Evolutionary conservation across 2,113 vertebrate genomes (phyloP).

Genomic region (Carassius auratus): DNA sequence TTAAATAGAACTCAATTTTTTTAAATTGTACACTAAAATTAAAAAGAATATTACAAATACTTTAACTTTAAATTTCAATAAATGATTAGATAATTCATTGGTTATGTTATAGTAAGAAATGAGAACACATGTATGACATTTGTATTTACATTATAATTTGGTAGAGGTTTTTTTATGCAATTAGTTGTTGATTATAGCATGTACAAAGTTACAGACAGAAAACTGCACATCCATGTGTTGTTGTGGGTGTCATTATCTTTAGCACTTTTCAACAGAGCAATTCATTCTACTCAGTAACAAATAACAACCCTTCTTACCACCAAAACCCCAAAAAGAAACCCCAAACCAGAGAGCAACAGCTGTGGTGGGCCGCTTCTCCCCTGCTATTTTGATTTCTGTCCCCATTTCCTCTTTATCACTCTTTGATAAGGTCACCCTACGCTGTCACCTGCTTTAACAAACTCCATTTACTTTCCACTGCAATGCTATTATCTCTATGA

Average conservation of each 20-base stretch:
- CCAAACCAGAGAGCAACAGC: slow-evolving; percentile 56
- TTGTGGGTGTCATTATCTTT: slow-evolving; percentile 56
- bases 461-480: slow-evolving; percentile 78
- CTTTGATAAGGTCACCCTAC: slow-evolving; percentile 82
- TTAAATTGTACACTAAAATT: background rate
- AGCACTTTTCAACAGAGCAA: slow-evolving; percentile 63
- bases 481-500: slow-evolving; percentile 79
- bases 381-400: slow-evolving; percentile 78
- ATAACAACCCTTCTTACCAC: slow-evolving; percentile 29
- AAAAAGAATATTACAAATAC: no score
- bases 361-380: slow-evolving; percentile 59
- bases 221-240: slow-evolving; percentile 36
- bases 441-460: slow-evolving; percentile 76
- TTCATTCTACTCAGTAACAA: slow-evolving; percentile 57
- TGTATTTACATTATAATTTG: background rate
- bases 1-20: background rate
- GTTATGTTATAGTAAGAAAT: background rate
- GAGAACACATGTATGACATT: background rate
- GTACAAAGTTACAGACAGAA: background rate
- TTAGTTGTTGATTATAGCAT: background rate
- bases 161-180: background rate
- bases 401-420: slow-evolving; percentile 81
- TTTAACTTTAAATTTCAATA: background rate
- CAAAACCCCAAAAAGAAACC: background rate
- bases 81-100: background rate